Evolutionary conservation across 2,888 invertebrate species (phyloP).

Genomic region (Perizoma flavofasciatum): DNA sequence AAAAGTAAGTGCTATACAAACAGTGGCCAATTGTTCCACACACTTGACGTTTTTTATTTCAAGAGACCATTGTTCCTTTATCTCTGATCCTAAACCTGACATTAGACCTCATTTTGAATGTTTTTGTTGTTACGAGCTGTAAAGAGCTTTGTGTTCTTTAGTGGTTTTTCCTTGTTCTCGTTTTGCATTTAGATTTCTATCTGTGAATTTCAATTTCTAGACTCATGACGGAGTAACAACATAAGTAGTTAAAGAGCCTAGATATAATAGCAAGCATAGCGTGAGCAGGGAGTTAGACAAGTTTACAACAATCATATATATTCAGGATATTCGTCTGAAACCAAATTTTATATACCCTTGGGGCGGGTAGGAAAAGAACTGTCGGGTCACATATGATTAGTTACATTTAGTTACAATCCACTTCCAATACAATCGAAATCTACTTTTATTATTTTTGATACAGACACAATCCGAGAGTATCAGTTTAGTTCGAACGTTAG

Average conservation of each 20-base stretch:
- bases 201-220: conserved; percentile 11
- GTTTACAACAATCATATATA: too few species aligned
- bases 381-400: too few species aligned
- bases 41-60: conserved; percentile 18
- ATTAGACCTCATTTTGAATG: conserved; percentile 30
- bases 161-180: conserved; percentile 19
- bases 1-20: not conserved
- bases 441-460: too few species aligned
- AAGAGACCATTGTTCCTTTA: conserved; percentile 25
- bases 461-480: too few species aligned
- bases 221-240: not conserved
- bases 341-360: too few species aligned
- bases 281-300: too few species aligned
- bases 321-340: too few species aligned
- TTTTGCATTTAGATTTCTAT: conserved; percentile 20
- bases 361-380: too few species aligned
- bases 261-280: not conserved
- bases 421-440: too few species aligned
- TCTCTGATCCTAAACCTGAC: conserved; percentile 32
- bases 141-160: conserved; percentile 14
- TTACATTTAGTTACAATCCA: too few species aligned
- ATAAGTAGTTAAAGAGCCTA: not conserved
- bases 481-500: too few species aligned
- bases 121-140: conserved; percentile 6
- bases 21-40: conserved; percentile 4